Conservation (phyloP, 2,888 invertebrate genomes). For the Lapara coniferarum region DNA sequence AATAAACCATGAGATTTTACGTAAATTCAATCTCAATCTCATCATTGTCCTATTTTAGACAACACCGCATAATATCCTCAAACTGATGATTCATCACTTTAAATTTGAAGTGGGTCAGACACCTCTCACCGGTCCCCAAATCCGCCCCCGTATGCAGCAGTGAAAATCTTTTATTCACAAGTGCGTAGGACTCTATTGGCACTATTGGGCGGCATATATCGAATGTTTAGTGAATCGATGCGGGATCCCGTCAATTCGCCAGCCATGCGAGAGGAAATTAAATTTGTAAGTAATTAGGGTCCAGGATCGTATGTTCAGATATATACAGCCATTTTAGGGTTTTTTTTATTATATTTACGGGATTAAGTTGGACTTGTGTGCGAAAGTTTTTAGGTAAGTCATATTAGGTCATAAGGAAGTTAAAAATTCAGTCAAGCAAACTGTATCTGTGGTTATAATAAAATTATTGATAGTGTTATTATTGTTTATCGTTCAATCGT, state of each 20-base stretch:
- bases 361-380: too few species aligned
- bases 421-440: too few species aligned
- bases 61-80: too few species aligned
- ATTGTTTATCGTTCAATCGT: too few species aligned
- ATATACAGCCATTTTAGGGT: neutral
- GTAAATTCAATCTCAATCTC: too few species aligned
- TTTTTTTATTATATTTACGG: too few species aligned
- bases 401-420: too few species aligned
- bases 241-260: conserved; percentile 9
- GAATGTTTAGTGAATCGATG: conserved; percentile 31
- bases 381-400: too few species aligned
- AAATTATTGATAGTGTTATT: too few species aligned
- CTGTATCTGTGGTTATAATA: too few species aligned
- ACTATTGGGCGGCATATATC: conserved; percentile 30
- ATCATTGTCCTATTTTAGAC: too few species aligned
- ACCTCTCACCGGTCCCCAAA: neutral
- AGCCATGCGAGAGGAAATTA: conserved; percentile 15
- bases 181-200: conserved; percentile 29
- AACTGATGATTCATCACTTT: neutral
- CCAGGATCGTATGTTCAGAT: neutral
- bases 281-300: conserved; percentile 27
- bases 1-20: too few species aligned
- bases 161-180: conserved; percentile 33
- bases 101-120: neutral
- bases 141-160: conserved; percentile 6